phyloP scores from a whole-genome alignment of 2,113 vertebrate genomes.

The Sterrhoptilus dennistouni region DNA sequence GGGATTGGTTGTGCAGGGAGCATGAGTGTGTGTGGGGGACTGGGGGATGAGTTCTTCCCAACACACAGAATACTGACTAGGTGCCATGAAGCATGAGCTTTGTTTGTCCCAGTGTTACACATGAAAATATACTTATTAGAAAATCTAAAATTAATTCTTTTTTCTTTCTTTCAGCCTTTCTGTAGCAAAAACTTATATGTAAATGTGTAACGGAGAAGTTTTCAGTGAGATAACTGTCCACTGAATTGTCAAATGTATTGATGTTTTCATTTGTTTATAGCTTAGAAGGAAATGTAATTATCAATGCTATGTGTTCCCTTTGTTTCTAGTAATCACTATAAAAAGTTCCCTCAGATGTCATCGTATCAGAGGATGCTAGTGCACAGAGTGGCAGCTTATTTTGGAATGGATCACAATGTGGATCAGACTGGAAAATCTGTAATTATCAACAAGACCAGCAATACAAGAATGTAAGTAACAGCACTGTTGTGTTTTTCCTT shows the following conservation, averaged over 20 bases:
- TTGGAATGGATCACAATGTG: slow-evolving; percentile 96
- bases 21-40: rapidly evolving
- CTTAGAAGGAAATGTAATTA: background rate
- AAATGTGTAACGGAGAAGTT: background rate
- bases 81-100: background rate
- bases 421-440: slow-evolving; percentile 96
- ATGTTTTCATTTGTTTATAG: background rate
- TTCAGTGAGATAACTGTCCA: background rate
- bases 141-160: background rate
- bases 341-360: slow-evolving; percentile 97
- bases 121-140: background rate
- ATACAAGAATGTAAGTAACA: slow-evolving; percentile 90
- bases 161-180: background rate
- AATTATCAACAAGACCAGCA: slow-evolving; percentile 94
- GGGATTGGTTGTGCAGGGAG: background rate
- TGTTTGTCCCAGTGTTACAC: background rate
- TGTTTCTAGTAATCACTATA: slow-evolving; percentile 83
- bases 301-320: background rate
- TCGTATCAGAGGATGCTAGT: slow-evolving; percentile 96
- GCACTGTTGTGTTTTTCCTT: background rate
- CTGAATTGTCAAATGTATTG: background rate
- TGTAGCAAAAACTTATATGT: background rate
- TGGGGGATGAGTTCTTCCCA: background rate
- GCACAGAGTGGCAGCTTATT: slow-evolving; percentile 93
- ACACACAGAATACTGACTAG: background rate